phyloP scores from a whole-genome alignment of 2,888 invertebrate genomes.

The Drosophila demipolita region DNA sequence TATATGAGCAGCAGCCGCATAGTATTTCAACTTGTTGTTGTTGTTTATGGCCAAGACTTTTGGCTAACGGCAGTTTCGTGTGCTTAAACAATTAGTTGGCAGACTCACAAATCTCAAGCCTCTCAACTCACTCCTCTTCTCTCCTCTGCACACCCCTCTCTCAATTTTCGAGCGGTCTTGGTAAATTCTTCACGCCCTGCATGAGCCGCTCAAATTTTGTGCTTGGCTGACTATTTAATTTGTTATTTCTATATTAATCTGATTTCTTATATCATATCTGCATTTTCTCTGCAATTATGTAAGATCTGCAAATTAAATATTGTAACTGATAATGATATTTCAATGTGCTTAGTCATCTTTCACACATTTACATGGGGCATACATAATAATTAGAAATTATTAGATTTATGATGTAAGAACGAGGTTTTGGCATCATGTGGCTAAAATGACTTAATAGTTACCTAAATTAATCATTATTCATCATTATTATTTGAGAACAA shows the following conservation, averaged over 20 bases:
- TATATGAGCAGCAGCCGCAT: conserved; percentile 38
- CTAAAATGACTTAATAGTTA: neutral
- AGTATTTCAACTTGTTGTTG: conserved; percentile 26
- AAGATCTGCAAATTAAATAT: conserved; percentile 14
- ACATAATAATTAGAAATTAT: neutral
- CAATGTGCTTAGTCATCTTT: neutral
- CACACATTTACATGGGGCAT: neutral
- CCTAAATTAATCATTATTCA: neutral
- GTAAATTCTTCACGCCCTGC: conserved; percentile 44
- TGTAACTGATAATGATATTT: neutral
- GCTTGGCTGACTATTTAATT: conserved; percentile 51
- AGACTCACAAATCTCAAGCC: neutral
- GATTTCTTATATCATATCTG: conserved; percentile 55
- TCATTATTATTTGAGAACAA: too few relatives aligned
- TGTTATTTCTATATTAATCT: conserved; percentile 48
- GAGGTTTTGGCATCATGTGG: too few relatives aligned
- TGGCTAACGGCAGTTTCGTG: conserved; percentile 64
- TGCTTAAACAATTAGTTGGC: conserved; percentile 54
- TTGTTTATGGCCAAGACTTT: conserved; percentile 53
- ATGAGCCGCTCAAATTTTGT: conserved; percentile 50
- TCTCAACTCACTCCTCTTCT: neutral
- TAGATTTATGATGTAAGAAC: conserved; percentile 1
- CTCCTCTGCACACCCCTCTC: too few relatives aligned
- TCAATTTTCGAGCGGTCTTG: conserved; percentile 3
- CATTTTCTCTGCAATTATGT: conserved; percentile 27